phyloP scores from a whole-genome alignment of 2,888 invertebrate species.

The Agrypnus murinus region DNA sequence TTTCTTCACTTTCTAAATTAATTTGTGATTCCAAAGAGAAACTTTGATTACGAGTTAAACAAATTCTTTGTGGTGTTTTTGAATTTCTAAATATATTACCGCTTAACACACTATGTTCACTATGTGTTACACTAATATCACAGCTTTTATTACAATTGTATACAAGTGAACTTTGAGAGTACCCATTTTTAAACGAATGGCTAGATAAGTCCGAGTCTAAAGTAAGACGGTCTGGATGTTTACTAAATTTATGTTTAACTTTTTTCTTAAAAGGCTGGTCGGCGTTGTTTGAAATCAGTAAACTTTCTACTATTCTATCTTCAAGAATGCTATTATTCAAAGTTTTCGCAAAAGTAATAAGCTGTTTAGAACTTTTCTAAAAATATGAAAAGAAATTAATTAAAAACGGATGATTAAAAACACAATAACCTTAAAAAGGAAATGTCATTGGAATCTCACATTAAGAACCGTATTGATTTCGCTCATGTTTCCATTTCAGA shows the following conservation, averaged over 20 bases:
- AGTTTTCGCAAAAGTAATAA: constrained; percentile 36
- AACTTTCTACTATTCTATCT: constrained; percentile 29
- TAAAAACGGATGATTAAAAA: background rate
- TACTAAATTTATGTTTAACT: constrained; percentile 31
- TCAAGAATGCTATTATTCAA: constrained; percentile 22
- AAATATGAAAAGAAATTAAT: constrained; percentile 12
- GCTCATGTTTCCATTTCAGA: constrained; percentile 38
- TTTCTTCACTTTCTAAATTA: background rate
- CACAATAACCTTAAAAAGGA: constrained; percentile 4
- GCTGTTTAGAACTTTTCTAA: constrained; percentile 28
- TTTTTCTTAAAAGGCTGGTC: constrained; percentile 16
- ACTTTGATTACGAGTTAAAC: background rate
- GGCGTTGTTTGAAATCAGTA: constrained; percentile 5
- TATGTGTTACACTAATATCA: constrained; percentile 7
- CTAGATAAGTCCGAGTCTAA: constrained; percentile 18
- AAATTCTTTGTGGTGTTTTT: background rate
- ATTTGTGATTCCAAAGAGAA: background rate
- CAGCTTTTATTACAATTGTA: background rate
- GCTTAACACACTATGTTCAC: constrained; percentile 10
- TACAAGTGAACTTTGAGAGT: background rate
- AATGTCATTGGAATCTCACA: constrained; percentile 17
- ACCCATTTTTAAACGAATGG: constrained; percentile 21
- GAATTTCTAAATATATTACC: background rate
- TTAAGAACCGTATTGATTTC: constrained; percentile 21
- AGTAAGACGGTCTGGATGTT: constrained; percentile 46